Evolutionary conservation across 2,797 vertebrate genomes (phyloP), one percentile per base, ranked within the genome.

Genomic region (Acanthis flammea): DNA sequence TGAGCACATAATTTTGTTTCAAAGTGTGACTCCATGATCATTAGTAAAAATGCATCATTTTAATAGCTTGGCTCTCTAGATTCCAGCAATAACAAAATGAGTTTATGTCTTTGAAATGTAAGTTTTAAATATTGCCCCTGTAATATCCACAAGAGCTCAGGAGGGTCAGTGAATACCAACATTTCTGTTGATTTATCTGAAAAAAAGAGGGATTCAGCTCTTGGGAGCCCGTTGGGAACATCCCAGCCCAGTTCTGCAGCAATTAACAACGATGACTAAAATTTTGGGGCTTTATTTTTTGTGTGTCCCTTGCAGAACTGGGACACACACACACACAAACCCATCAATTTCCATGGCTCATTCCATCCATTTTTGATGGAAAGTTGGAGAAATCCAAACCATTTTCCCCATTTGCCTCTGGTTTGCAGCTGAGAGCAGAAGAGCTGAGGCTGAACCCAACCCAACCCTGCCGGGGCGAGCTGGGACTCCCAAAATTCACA

Each of bases 201-300:
- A 81, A 72, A 88, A 67, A 81, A 72, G 85, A 53, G 9, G 19
- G 24, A 4, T 23, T 84, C 65, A 50, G 13, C 31, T 33, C 42
- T 65, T 3, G 2, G 57, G 51, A 76, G 16, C 57, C 44, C 23
- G 10, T 7, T 15, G 48, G 45, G 47, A 84, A 33, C 4, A 0
- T 37, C 25, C 37, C 24, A 25, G 7, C 19, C 41, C 44, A 25
- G 31, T 47, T 80, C 37, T 25, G 45, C 39, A 41, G 45, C 18
- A 65, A 31, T 35, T 28, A 28, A 41, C 30, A 4, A 9, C 0
- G 0, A 31, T 15, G 8, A 35, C 4, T 17, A 4, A 51, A 65
- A 28, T 35, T 6, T 24, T 3, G 30, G 2, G 1, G 3, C 8
- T 45, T 77, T 37, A 37, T 12, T 37, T 37, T 37, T 37, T 13